Base-by-base conservation (phyloP, 2,888 invertebrate species). In the Bellardia pandia region DNA sequence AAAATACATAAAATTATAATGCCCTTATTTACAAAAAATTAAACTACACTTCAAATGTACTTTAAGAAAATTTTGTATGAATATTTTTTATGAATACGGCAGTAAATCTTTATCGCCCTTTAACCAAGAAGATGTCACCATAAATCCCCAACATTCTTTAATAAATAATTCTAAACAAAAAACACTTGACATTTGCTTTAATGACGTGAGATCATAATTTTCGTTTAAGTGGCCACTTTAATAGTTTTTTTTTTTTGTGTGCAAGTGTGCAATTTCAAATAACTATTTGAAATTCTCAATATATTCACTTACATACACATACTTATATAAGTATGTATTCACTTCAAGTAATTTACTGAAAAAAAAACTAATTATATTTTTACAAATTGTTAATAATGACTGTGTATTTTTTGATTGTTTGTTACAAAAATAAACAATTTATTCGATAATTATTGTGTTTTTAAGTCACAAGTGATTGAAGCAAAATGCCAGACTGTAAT, bases 331-430 rank as follows among this genome's bases (percentile, higher is more conserved):
- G 33, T 33, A 51, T 23, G 11, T 64, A 53, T 66, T 7, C 16
- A n/a, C 7, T 23, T 58, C 37, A 58, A 23, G 14, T 30, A n/a
- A 2, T 64, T 2, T 51, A 16, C n/a, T 69, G 0, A 13, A 3
- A 7, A 14, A 71, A 64, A 60, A 75, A 62, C 42, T 53, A 9
- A 71, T 56, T 48, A 48, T 14, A 48, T 40, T 48, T 68, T 53
- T 33, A 78, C 69, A 78, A 78, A 78, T 69, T 69, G 78, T 45
- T 68, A 56, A 68, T 77, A 77, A 68, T 77, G 56, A 68, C 30
- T 60, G 37, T 48, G 68, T 37, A 56, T 33, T 7, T 58, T 58
- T 68, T 11, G 9, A 45, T 16, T 78, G 37, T 37, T 37, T 37
- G 37, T 33, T 45, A 58, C 3, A 68, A 77, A 77, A 53, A 53